A percentile compares a stretch with the other conserved stretches of the same genome.
phyloP scores from a whole-genome alignment of 2,888 invertebrate genomes.

The Carpatolechia fugitivella region DNA sequence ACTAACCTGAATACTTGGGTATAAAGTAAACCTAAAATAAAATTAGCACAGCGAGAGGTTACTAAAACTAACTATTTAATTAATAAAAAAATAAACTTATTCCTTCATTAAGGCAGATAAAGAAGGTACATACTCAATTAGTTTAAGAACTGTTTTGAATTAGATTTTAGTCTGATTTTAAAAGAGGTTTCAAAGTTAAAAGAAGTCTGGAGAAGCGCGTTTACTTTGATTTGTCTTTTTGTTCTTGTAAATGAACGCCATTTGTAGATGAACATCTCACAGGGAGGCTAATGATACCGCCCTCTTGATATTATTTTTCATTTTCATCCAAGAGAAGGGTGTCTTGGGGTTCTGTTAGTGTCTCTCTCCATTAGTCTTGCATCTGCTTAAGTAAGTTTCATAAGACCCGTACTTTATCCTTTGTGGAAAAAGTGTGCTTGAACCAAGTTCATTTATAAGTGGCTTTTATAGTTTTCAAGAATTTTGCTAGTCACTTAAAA shows the following conservation, averaged over 20 bases:
- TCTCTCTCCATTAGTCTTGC: background rate
- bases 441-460: background rate
- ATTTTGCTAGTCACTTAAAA: too few species aligned
- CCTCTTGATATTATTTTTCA: conserved; percentile 35
- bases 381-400: background rate
- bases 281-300: conserved; percentile 31
- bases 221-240: conserved; percentile 62
- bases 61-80: too few species aligned
- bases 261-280: conserved; percentile 52
- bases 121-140: background rate
- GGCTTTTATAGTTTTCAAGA: too few species aligned
- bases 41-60: too few species aligned
- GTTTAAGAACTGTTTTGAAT: conserved; percentile 30
- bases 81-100: too few species aligned
- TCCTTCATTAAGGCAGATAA: too few species aligned
- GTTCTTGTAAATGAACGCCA: conserved; percentile 55
- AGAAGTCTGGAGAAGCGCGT: conserved; percentile 47
- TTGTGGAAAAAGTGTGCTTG: background rate
- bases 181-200: conserved; percentile 47
- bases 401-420: background rate
- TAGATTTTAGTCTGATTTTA: conserved; percentile 38
- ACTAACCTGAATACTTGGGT: too few species aligned
- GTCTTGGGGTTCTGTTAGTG: conserved; percentile 1
- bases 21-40: too few species aligned
- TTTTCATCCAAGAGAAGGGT: conserved; percentile 24